Percentiles rank a stretch among this genome's conserved stretches.
Evolutionary conservation across 2,888 invertebrate genomes (phyloP).

Genomic region (Sympetrum striolatum): DNA sequence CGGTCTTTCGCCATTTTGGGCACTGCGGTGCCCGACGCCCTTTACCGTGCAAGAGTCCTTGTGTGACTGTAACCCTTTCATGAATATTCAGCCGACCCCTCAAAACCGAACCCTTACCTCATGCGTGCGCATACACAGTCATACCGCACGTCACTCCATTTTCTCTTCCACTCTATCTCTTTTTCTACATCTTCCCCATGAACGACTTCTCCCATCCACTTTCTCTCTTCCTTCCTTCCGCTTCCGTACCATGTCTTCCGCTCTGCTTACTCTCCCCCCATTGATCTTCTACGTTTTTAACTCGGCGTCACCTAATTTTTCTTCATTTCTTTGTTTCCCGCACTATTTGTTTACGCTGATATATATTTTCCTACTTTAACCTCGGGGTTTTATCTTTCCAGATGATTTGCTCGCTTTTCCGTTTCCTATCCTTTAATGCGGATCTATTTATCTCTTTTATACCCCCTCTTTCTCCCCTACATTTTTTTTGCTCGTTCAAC

Average conservation of each 20-base stretch:
- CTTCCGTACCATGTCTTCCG: background rate
- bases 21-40: background rate
- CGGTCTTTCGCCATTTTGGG: background rate
- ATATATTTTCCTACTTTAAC: too few species aligned
- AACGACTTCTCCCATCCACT: background rate
- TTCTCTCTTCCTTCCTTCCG: background rate
- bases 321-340: too few species aligned
- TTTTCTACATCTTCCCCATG: background rate
- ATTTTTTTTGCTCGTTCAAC: too few species aligned
- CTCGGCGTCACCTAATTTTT: too few species aligned
- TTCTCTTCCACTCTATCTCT: background rate
- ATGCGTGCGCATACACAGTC: background rate
- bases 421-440: too few species aligned
- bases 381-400: too few species aligned
- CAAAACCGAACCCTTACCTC: background rate
- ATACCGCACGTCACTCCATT: background rate
- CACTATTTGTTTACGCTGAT: too few species aligned
- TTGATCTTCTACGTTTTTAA: too few species aligned
- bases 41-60: background rate
- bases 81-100: constrained; percentile 11
- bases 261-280: too few species aligned
- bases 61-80: background rate
- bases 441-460: too few species aligned
- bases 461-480: too few species aligned
- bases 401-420: too few species aligned